Evolutionary conservation across 1,140 invertebrate genomes (phyloP), one percentile per base, ranked within the genome.

Genomic region (Dendroctonus valens): DNA sequence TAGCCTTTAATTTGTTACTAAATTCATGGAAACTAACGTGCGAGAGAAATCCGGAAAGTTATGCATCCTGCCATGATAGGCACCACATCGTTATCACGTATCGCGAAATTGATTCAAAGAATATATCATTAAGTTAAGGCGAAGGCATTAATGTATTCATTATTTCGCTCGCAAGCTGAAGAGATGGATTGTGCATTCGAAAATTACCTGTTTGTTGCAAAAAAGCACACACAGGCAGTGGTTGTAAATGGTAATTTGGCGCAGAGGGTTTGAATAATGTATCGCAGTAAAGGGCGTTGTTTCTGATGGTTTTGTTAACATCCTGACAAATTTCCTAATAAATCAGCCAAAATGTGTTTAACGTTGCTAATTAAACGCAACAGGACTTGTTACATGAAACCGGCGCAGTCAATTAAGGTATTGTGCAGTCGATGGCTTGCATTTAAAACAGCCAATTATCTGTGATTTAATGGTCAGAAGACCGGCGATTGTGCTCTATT

Each of bases 11-110:
- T 40, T n/a, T 40, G 39, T 40, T 11, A 26, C 1, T 26, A 26
- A 26, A 37, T 12, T 4, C 37, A n/a, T 54, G 38, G 11, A 54
- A 11, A 54, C 39, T 39, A 40, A 39, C 52, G 39, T 54, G 52
- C 41, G 37, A 54, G 52, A 54, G 14, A 11, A 54, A 54, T 54
- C 58, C 9, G 41, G 8, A 61, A 52, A 61, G 53, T 61, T 61
- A 61, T 61, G 50, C 59, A 53, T 61, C 59, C 59, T 61, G 59
- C 49, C 3, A 61, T 26, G 41, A 49, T 61, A 52, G 59, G 59
- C 59, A 51, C 49, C 59, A 15, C 59, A 49, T 52, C 46, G 46
- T 61, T 61, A 60, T 61, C 59, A 51, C 41, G 54, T 42, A 58
- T 44, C 40, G 26, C 15, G 14, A 58, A 58, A 58, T 58, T 58